phyloP scores from a whole-genome alignment of 2,888 invertebrate species.

The Tachina fera region DNA sequence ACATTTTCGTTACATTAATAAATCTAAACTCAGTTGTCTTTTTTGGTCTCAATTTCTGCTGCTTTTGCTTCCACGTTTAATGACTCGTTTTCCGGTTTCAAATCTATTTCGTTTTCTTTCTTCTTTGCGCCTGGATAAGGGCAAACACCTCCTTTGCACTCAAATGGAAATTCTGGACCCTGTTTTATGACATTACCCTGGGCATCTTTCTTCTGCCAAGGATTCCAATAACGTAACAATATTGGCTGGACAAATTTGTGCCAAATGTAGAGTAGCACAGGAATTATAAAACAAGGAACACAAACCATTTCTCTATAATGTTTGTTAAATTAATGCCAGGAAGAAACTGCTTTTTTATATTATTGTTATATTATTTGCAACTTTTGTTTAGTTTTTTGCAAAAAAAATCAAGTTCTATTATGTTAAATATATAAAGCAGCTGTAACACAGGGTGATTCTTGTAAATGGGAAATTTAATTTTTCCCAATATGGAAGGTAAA shows the following conservation, averaged over 20 bases:
- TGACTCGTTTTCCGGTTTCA: not conserved
- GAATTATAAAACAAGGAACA: slow-evolving; percentile 93
- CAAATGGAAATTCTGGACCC: slow-evolving; percentile 85
- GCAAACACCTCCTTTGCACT: slow-evolving; percentile 85
- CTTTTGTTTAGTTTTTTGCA: not conserved
- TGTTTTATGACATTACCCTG: slow-evolving; percentile 84
- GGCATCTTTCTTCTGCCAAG: slow-evolving; percentile 88
- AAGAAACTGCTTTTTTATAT: not conserved
- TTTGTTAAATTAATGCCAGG: slow-evolving; percentile 15
- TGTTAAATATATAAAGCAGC: slow-evolving; percentile 20
- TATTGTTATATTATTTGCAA: too few relatives aligned
- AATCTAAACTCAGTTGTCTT: slow-evolving; percentile 49
- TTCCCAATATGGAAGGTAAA: not conserved
- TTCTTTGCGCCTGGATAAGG: slow-evolving; percentile 77
- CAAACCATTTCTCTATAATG: slow-evolving; percentile 87
- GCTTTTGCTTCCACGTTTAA: slow-evolving; percentile 5
- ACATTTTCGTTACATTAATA: not conserved
- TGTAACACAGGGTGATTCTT: not conserved
- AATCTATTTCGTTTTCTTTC: slow-evolving; percentile 14
- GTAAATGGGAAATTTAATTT: not conserved
- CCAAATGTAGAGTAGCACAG: slow-evolving; percentile 91
- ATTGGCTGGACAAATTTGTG: slow-evolving; percentile 93
- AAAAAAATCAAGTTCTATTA: not conserved
- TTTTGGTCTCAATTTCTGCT: slow-evolving; percentile 43
- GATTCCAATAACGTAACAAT: slow-evolving; percentile 91